Percentiles rank a stretch among this genome's conserved stretches.
phyloP scores from a whole-genome alignment of 2,888 invertebrate species.

The Chrysomela aeneicollis region DNA sequence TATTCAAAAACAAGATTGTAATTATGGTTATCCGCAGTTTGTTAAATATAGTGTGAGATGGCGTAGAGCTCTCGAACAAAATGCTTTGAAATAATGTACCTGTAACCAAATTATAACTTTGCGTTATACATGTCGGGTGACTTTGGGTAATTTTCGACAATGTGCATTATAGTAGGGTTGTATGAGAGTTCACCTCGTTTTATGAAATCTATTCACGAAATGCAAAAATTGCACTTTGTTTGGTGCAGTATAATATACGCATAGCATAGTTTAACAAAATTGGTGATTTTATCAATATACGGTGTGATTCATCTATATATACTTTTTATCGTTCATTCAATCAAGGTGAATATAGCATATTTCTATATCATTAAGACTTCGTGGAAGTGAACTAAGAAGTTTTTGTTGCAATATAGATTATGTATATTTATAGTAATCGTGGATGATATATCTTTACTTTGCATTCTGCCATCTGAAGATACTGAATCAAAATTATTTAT shows the following conservation, averaged over 20 bases:
- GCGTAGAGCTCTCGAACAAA: constrained; percentile 23
- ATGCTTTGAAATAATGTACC: constrained; percentile 21
- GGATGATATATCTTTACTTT: too few species aligned
- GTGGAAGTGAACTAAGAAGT: too few species aligned
- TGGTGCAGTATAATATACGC: not conserved
- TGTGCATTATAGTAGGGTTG: not conserved
- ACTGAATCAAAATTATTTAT: too few species aligned
- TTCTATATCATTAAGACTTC: too few species aligned
- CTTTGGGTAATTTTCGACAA: constrained; percentile 18
- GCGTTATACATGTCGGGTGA: constrained; percentile 21
- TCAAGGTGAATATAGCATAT: too few species aligned
- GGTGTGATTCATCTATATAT: too few species aligned
- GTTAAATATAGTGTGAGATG: constrained; percentile 29
- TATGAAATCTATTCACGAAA: constrained; percentile 18
- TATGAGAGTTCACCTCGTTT: not conserved
- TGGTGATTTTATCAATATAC: too few species aligned
- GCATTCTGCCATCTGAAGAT: too few species aligned
- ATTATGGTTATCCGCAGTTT: constrained; percentile 26
- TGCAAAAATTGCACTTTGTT: not conserved
- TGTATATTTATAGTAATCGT: too few species aligned
- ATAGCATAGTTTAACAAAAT: too few species aligned
- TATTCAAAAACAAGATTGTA: constrained; percentile 27
- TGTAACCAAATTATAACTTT: constrained; percentile 18
- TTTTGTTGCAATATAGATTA: too few species aligned
- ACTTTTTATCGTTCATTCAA: too few species aligned